phyloP scores from a whole-genome alignment of 1,140 invertebrate genomes.

The Babylonia areolata region DNA sequence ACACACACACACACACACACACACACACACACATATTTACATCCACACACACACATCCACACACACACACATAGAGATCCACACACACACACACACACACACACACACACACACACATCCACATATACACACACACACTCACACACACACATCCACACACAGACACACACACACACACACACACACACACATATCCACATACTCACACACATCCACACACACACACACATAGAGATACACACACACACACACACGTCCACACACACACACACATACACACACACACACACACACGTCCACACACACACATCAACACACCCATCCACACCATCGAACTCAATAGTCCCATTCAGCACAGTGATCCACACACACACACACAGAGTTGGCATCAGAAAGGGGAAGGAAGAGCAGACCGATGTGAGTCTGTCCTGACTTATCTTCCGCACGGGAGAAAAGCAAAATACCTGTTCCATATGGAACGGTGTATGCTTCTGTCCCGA shows the following conservation, averaged over 20 bases:
- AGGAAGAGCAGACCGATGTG: not conserved
- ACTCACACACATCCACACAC: not conserved
- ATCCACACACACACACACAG: too few relatives aligned
- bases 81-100: too few relatives aligned
- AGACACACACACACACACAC: not conserved
- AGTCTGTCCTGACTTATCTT: too few relatives aligned
- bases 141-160: not conserved
- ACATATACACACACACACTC: not conserved
- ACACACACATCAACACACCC: not conserved
- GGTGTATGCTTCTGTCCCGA: too few relatives aligned
- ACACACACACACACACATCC: not conserved
- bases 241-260: not conserved
- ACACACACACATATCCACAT: not conserved
- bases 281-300: not conserved
- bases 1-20: too few relatives aligned
- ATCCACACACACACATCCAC: too few relatives aligned
- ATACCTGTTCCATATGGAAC: too few relatives aligned
- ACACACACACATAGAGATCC: too few relatives aligned
- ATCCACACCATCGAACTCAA: too few relatives aligned
- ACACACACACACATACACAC: conserved; percentile 1
- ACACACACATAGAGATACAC: not conserved
- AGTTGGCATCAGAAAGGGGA: not conserved
- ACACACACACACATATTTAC: too few relatives aligned
- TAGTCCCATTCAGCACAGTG: too few relatives aligned
- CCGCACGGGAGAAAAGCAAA: too few relatives aligned